These are phyloP conservation scores for Helicorthomorpha holstii DNA, from an alignment of 1,140 invertebrate species.

Conservation along the genomic window DNA sequence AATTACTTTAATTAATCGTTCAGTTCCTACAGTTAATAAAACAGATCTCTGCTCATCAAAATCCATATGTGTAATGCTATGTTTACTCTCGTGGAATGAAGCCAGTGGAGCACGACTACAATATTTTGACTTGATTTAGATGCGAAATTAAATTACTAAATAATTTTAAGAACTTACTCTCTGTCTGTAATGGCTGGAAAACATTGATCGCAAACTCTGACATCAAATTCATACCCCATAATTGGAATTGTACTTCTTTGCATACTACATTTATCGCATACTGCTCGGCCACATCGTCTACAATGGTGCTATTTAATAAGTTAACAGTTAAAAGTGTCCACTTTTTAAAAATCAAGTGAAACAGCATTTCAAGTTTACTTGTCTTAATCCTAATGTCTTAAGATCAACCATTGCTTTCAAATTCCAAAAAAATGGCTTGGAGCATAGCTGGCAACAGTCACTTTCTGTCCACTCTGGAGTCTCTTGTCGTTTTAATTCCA, in stretches of 20 bases:
- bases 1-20: constrained; percentile 75
- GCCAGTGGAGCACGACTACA: constrained; percentile 72
- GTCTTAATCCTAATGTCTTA: constrained; percentile 71
- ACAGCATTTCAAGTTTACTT: constrained; percentile 36
- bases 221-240: constrained; percentile 96
- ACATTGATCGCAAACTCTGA: constrained; percentile 87
- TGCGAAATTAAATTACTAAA: not conserved
- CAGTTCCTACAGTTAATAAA: constrained; percentile 81
- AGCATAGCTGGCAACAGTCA: constrained; percentile 83
- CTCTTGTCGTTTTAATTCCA: constrained; percentile 69
- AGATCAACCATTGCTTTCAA: constrained; percentile 94
- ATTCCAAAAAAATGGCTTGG: constrained; percentile 96
- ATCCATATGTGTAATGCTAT: constrained; percentile 71
- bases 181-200: constrained; percentile 59
- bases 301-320: constrained; percentile 30
- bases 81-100: constrained; percentile 86
- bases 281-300: constrained; percentile 70
- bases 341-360: not conserved
- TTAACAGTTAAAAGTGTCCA: not conserved
- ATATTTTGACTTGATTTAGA: constrained; percentile 8
- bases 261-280: constrained; percentile 81
- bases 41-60: constrained; percentile 69
- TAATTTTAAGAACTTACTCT: constrained; percentile 42
- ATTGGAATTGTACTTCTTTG: constrained; percentile 72
- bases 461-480: constrained; percentile 88